Conservation (phyloP, 1,140 invertebrate genomes). For the Probaryconus sp. region DNA sequence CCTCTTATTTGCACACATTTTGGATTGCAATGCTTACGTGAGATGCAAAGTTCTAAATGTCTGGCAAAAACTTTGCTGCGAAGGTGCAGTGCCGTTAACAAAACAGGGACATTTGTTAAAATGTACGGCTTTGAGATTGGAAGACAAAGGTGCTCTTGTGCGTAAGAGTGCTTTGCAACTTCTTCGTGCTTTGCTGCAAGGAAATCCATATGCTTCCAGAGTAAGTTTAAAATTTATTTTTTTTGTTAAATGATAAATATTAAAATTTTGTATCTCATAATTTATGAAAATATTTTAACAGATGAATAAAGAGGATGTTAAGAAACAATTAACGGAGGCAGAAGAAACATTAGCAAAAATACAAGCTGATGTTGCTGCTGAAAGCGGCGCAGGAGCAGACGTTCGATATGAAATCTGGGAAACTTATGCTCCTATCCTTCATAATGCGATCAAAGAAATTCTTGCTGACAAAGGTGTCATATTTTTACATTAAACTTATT, state of each 20-base stretch:
- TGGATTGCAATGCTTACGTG: constrained; percentile 90
- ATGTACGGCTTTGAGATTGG: constrained; percentile 82
- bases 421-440: constrained; percentile 32
- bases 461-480: constrained; percentile 34
- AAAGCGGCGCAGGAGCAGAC: constrained; percentile 54
- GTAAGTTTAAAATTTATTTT: constrained; percentile 65
- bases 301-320: constrained; percentile 47
- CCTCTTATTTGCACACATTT: constrained; percentile 87
- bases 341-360: constrained; percentile 36
- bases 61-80: constrained; percentile 85
- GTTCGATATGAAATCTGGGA: constrained; percentile 52
- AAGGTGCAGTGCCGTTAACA: constrained; percentile 85
- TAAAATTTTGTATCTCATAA: not conserved
- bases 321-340: constrained; percentile 24
- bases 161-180: constrained; percentile 88
- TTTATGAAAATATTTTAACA: constrained; percentile 3
- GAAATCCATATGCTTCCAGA: constrained; percentile 86
- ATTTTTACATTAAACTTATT: not conserved
- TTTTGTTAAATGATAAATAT: not conserved
- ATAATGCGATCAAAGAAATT: constrained; percentile 43
- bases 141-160: constrained; percentile 88
- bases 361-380: constrained; percentile 36
- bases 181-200: constrained; percentile 85
- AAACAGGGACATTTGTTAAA: constrained; percentile 82
- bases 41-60: constrained; percentile 88